Base-by-base conservation (phyloP, 2,797 vertebrate genomes). In the Morus bassanus region DNA sequence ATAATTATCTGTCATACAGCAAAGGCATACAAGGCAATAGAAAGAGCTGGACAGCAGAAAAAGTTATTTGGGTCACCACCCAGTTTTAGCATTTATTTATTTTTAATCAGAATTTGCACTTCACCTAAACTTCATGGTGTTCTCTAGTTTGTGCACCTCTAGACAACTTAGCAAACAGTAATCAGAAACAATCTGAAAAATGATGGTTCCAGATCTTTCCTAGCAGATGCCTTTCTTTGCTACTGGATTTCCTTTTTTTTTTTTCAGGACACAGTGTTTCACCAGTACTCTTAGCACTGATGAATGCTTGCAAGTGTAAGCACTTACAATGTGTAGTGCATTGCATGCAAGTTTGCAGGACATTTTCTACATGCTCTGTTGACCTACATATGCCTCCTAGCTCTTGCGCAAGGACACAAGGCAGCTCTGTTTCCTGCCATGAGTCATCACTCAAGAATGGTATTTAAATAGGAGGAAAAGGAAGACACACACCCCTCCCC, bases 391-490 rank as follows among this genome's bases (percentile, higher is more conserved):
- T 18, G 80, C 78, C 43, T 82, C 91, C 67, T 48, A 70, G 51
- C 41, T 81, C 68, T 84, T 89, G 54, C 65, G 51, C 48, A 95
- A 94, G 74, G 56, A 81, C 33, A 78, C 35, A 70, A 78, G 54
- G 68, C 83, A 93, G 72, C 51, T 59, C 75, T 78, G 57, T 95
- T 97, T 95, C 75, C 78, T 91, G 72, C 83, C 43, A 53, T 96
- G 91, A 96, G 65, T 95, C 95, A 97, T 80, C 85, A 75, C 51
- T 67, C 46, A 86, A 75, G 91, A 94, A 96, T 93, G 84, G 2
- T 45, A 57, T 56, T 92, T 91, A 69, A 75, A 83, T 5, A 60
- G 54, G 22, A 72, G 46, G 10, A 11, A 69, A 84, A 41, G 45
- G n/a, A 85, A 72, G 37, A 6, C 37, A 39, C 37, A 39, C 37